A percentile compares a stretch with the other conserved stretches of the same genome.
Evolutionary conservation across 2,888 invertebrate genomes (phyloP).

Genomic region (Parelbella ahira): DNA sequence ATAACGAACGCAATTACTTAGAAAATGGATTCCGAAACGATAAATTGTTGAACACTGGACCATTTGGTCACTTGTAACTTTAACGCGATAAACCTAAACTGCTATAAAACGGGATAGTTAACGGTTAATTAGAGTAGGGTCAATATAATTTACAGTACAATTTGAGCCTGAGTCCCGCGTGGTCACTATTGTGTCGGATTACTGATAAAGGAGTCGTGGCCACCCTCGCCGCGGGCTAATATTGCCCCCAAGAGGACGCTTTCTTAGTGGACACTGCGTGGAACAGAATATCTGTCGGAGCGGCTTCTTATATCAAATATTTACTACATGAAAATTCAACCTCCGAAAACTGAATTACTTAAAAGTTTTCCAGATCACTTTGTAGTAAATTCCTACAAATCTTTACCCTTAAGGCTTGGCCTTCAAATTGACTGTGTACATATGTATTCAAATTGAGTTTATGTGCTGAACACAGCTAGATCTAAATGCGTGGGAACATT

Average conservation of each 20-base stretch:
- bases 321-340: too few species aligned
- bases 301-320: background rate
- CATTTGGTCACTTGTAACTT: constrained; percentile 63
- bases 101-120: constrained; percentile 69
- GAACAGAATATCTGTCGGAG: constrained; percentile 23
- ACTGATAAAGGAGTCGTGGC: constrained; percentile 64
- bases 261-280: constrained; percentile 53
- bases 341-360: too few species aligned
- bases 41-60: constrained; percentile 42
- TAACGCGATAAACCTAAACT: constrained; percentile 61
- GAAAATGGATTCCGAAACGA: constrained; percentile 26
- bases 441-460: too few species aligned
- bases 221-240: constrained; percentile 55
- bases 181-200: constrained; percentile 62
- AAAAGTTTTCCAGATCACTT: too few species aligned
- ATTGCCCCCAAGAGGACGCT: constrained; percentile 58
- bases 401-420: too few species aligned
- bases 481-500: too few species aligned
- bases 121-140: constrained; percentile 72
- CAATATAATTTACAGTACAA: constrained; percentile 56
- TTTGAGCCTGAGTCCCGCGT: constrained; percentile 28
- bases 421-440: too few species aligned
- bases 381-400: too few species aligned
- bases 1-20: constrained; percentile 29
- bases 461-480: too few species aligned